phyloP scores from a whole-genome alignment of 1,140 invertebrate species.

The Chymomyza costata region DNA sequence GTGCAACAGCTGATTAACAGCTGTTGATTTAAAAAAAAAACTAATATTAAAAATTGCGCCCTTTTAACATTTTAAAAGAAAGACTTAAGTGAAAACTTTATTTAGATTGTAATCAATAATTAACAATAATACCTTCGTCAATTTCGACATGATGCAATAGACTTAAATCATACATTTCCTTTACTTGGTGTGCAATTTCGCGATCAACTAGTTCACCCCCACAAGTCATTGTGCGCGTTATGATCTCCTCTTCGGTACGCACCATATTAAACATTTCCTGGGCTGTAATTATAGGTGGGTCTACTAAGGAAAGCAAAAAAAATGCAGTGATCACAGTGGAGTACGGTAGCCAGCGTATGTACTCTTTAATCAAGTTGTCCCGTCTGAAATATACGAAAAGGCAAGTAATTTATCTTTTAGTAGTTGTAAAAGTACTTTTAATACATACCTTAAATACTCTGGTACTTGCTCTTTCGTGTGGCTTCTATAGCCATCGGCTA shows the following conservation, averaged over 20 bases:
- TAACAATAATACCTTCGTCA: conserved; percentile 38
- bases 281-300: conserved; percentile 9
- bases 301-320: conserved; percentile 49
- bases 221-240: conserved; percentile 7
- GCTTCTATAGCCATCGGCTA: conserved; percentile 34
- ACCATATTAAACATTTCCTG: conserved; percentile 33
- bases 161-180: conserved; percentile 54
- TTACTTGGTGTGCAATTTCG: conserved; percentile 56
- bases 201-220: conserved; percentile 54
- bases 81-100: too few relatives aligned
- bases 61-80: too few relatives aligned
- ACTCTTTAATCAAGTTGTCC: conserved; percentile 50
- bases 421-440: neutral
- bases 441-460: conserved; percentile 43
- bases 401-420: too few relatives aligned
- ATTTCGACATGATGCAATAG: conserved; percentile 37
- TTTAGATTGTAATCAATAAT: too few relatives aligned
- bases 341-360: conserved; percentile 53
- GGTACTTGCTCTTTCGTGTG: conserved; percentile 31
- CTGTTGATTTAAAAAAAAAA: too few relatives aligned
- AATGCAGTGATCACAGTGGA: conserved; percentile 21
- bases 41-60: too few relatives aligned
- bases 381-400: conserved; percentile 24
- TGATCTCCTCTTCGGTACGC: conserved; percentile 20
- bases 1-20: too few relatives aligned